phyloP scores from a whole-genome alignment of 2,797 vertebrate species.

The Lemur catta region DNA sequence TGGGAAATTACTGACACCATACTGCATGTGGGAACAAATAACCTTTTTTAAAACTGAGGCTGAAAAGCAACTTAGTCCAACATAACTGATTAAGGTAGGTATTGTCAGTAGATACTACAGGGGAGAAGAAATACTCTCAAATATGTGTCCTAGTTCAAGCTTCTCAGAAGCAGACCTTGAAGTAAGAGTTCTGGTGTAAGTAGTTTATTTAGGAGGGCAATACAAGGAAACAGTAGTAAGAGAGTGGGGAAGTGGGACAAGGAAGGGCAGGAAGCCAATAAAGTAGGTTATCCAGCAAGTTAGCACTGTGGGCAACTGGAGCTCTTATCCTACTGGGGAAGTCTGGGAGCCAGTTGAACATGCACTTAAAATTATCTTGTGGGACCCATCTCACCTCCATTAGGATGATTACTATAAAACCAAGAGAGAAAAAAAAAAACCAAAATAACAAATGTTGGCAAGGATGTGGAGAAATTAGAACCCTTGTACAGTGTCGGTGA shows the following conservation, averaged over 20 bases:
- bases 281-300: not conserved
- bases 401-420: not conserved
- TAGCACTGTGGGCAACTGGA: not conserved
- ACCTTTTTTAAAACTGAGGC: not conserved
- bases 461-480: not conserved
- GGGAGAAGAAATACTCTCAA: not conserved
- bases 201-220: not conserved
- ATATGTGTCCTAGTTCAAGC: not conserved
- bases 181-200: not conserved
- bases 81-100: not conserved
- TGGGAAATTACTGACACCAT: not conserved
- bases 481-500: not conserved
- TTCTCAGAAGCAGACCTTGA: not conserved
- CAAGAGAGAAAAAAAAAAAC: not conserved
- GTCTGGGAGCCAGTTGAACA: not conserved
- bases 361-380: not conserved
- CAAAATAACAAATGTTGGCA: not conserved
- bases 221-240: not conserved
- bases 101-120: not conserved
- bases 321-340: not conserved
- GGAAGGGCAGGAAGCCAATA: not conserved
- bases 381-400: not conserved
- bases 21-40: not conserved
- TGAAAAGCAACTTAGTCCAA: not conserved
- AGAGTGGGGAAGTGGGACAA: not conserved